A percentile compares a stretch with the other conserved stretches of the same genome.
phyloP scores from a whole-genome alignment of 2,888 invertebrate genomes.

The Agriopis aurantiaria region DNA sequence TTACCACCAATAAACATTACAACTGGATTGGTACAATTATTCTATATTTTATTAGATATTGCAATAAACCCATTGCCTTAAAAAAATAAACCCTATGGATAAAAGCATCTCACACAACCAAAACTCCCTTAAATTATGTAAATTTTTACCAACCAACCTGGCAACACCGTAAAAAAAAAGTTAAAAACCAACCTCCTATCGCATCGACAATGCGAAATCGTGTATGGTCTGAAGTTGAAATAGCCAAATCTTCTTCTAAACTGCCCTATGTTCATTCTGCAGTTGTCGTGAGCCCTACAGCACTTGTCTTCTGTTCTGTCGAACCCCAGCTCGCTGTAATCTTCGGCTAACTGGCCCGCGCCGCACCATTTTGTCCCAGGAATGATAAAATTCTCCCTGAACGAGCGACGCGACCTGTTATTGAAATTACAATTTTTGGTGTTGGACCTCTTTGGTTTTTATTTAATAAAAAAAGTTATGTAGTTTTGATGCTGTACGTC shows the following conservation, averaged over 20 bases:
- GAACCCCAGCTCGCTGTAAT: conserved; percentile 87
- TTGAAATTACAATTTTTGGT: conserved; percentile 46
- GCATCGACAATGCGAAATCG: conserved; percentile 91
- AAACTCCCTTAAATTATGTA: not conserved
- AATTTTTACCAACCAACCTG: conserved; percentile 1
- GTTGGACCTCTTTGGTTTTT: conserved; percentile 7
- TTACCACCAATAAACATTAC: too few relatives aligned
- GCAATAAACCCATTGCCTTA: not conserved
- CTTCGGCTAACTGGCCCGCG: conserved; percentile 84
- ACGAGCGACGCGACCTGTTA: conserved; percentile 76
- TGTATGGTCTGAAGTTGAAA: conserved; percentile 90
- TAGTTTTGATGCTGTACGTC: too few relatives aligned
- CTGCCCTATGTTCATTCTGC: conserved; percentile 87
- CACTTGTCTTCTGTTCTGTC: conserved; percentile 88
- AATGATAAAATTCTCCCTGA: conserved; percentile 85
- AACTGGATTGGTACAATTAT: not conserved
- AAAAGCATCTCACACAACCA: not conserved
- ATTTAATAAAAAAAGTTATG: not conserved
- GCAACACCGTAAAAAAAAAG: conserved; percentile 36
- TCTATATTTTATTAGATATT: not conserved
- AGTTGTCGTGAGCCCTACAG: conserved; percentile 91
- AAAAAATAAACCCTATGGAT: not conserved
- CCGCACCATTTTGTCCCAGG: conserved; percentile 93
- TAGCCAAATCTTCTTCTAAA: conserved; percentile 87
- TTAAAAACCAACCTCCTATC: conserved; percentile 89